Percentiles rank a stretch among this genome's conserved stretches.
These are phyloP conservation scores for Archocentrus centrarchus DNA, from an alignment of 2,113 vertebrate genomes.

Conservation along the genomic window DNA sequence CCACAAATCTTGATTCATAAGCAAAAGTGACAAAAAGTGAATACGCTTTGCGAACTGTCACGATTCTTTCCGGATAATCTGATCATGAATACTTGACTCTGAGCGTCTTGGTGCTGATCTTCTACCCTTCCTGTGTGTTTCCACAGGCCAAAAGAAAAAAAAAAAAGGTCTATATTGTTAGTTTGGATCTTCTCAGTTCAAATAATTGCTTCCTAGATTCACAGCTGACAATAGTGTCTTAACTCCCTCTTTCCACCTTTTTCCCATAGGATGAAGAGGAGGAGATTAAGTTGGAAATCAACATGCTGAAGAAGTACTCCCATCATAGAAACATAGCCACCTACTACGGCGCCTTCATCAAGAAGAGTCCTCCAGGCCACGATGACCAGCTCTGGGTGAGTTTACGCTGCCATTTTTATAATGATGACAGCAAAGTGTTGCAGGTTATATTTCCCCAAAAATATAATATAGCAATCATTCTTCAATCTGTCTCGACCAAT, in stretches of 20 bases:
- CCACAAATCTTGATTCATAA: no score
- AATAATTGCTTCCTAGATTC: background rate
- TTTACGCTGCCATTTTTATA: background rate
- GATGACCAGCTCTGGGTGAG: conserved; percentile 99
- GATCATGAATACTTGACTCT: background rate
- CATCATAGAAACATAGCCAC: conserved; percentile 99
- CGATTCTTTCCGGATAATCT: background rate
- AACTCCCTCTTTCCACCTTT: background rate
- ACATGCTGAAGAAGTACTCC: conserved; percentile 99
- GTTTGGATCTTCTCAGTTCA: background rate
- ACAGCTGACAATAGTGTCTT: background rate
- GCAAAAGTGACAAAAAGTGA: no score
- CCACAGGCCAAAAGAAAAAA: background rate
- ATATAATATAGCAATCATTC: background rate
- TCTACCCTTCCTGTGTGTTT: background rate
- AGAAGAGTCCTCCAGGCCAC: conserved; percentile 97
- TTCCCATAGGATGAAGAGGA: conserved; percentile 94
- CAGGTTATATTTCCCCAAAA: background rate
- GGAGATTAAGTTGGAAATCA: conserved; percentile 99
- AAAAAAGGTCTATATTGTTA: background rate
- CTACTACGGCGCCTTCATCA: conserved; percentile 99
- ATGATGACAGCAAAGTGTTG: background rate
- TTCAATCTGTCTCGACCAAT: background rate
- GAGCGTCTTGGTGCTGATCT: background rate
- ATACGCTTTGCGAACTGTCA: no score